Evolutionary conservation across 2,113 vertebrate species (phyloP), one percentile per base, ranked within the genome.

Genomic region (Ictalurus punctatus): DNA sequence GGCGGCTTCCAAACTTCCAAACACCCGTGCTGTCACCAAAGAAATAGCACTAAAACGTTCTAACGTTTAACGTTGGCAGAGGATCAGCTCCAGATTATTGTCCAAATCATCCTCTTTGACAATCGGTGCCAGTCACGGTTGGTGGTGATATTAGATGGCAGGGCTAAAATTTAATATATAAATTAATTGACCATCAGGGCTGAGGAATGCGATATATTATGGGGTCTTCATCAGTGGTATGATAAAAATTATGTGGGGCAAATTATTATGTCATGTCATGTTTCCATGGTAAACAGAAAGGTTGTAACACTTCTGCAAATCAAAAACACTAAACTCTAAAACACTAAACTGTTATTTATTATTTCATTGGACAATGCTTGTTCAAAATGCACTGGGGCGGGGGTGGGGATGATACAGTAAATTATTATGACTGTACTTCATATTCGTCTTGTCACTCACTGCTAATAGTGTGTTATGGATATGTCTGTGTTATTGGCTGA

Each of bases 61-160:
- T 48, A 52, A 1, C 8, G 10, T 48, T 19, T 8, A 59, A 14
- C 40, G 1, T 21, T 59, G 56, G 56, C 80, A 82, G 14, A 67
- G 27, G 30, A 37, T 59, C 86, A 67, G 79, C 58, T 87, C 65
- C 78, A 78, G 54, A 67, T 65, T 44, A 65, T 44, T 25, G 12
- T 23, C 19, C 0, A 25, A 82, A 27, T 44, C 56, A 40, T 27
- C 14, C 6, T 65, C 21, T 52, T 58, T 74, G 34, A 61, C 34
- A 40, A 1, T 17, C 19, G 25, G 58, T 3, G 23, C 81, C 30
- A 44, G 59, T 40, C 37, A 40, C 5, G 6, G 10, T 17, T 44
- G 19, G 9, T 44, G 9, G 4, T 44, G 44, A 34, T 21, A 59
- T 56, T 59, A 34, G n/a, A 34, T 34, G 13, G 6, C 3, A 23